Percentiles rank a stretch among this genome's conserved stretches.
phyloP scores from a whole-genome alignment of 2,113 vertebrate species.

The Alosa alosa region DNA sequence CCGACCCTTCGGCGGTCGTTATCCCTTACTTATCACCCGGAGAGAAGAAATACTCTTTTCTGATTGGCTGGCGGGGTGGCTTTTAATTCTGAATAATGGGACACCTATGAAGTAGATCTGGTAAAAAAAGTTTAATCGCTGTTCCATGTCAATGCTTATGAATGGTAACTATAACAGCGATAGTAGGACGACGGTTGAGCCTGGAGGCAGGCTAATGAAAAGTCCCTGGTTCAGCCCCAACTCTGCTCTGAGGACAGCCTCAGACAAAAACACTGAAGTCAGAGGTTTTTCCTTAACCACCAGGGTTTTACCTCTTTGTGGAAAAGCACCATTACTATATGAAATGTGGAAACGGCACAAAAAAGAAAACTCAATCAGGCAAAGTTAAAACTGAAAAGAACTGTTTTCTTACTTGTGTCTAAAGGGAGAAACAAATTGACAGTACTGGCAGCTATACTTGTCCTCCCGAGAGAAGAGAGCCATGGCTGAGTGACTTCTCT shows the following conservation, averaged over 20 bases:
- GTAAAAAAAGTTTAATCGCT: too few species aligned
- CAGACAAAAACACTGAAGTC: neutral
- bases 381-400: neutral
- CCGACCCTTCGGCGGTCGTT: too few species aligned
- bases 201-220: too few species aligned
- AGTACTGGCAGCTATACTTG: slow-evolving; percentile 99
- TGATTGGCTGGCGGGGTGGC: too few species aligned
- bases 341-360: neutral
- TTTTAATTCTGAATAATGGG: too few species aligned
- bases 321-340: neutral
- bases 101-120: too few species aligned
- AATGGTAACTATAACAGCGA: too few species aligned
- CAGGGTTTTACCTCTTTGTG: neutral
- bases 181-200: too few species aligned
- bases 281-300: neutral
- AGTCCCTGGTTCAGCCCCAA: neutral
- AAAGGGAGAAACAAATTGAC: slow-evolving; percentile 96
- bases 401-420: slow-evolving; percentile 92
- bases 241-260: neutral
- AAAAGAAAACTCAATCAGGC: neutral
- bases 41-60: too few species aligned
- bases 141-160: too few species aligned
- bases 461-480: slow-evolving; percentile 88
- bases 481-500: slow-evolving; percentile 95
- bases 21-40: too few species aligned